Percentiles rank a stretch among this genome's conserved stretches.
These are phyloP conservation scores for Phymastichus coffea DNA, from an alignment of 1,140 invertebrate genomes.

Conservation along the genomic window DNA sequence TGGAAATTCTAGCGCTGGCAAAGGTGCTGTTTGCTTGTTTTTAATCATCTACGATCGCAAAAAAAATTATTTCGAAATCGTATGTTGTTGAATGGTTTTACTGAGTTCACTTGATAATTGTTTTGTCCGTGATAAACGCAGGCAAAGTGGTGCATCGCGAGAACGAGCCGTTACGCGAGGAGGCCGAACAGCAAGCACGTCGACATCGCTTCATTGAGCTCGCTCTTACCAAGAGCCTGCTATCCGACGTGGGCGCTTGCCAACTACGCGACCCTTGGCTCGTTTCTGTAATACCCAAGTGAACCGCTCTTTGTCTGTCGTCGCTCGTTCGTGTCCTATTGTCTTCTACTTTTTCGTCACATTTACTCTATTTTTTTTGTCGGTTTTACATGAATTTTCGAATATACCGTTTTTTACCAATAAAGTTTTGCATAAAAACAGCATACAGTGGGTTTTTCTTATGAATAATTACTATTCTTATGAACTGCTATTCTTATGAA, in stretches of 20 bases:
- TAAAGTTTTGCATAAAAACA: too few relatives aligned
- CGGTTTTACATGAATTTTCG: too few relatives aligned
- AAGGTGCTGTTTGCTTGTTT: neutral
- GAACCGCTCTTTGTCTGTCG: neutral
- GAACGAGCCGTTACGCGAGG: slow-evolving; percentile 30
- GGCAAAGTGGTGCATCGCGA: slow-evolving; percentile 22
- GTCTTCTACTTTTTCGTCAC: neutral
- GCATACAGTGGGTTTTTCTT: too few relatives aligned
- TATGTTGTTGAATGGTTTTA: too few relatives aligned
- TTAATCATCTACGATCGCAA: neutral
- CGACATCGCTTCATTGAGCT: slow-evolving; percentile 22
- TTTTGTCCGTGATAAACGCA: too few relatives aligned
- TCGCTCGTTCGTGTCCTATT: neutral
- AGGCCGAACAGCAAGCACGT: slow-evolving; percentile 28
- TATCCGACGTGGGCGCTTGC: slow-evolving; percentile 16
- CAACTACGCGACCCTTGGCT: slow-evolving; percentile 23
- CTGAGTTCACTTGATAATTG: too few relatives aligned
- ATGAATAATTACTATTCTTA: too few relatives aligned
- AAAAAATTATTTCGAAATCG: neutral
- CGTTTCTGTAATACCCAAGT: slow-evolving; percentile 20
- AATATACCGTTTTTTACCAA: neutral
- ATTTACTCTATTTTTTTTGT: neutral
- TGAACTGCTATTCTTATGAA: too few relatives aligned
- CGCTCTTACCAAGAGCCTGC: slow-evolving; percentile 19
- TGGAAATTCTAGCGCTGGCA: slow-evolving; percentile 18